Conservation (phyloP, 2,888 invertebrate species). For the Heteromyza rotundicornis region DNA sequence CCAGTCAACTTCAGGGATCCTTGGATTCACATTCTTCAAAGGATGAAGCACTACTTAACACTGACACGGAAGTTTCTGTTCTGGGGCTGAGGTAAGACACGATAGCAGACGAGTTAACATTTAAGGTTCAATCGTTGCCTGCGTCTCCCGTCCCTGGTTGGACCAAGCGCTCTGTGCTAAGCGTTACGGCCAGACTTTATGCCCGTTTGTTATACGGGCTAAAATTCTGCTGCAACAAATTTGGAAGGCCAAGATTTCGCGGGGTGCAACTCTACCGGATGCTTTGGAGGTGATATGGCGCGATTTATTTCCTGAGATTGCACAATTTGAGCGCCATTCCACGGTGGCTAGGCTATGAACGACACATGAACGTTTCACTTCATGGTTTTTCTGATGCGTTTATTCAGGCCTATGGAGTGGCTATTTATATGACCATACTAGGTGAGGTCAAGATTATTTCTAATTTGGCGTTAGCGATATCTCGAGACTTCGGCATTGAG, state of each 20-base stretch:
- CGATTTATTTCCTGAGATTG: not conserved
- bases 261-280: constrained; percentile 1
- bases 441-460: too few species aligned
- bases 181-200: constrained; percentile 24
- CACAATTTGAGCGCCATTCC: constrained; percentile 1
- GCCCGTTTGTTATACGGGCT: too few species aligned
- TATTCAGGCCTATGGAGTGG: too few species aligned
- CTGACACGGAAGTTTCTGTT: not conserved
- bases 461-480: too few species aligned
- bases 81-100: constrained; percentile 6
- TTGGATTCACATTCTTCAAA: not conserved
- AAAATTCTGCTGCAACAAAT: constrained; percentile 27
- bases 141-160: not conserved
- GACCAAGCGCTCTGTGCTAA: constrained; percentile 20
- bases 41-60: not conserved
- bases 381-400: too few species aligned
- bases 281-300: not conserved
- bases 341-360: too few species aligned
- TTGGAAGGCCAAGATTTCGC: constrained; percentile 10
- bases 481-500: too few species aligned
- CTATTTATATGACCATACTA: too few species aligned
- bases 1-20: not conserved
- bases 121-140: constrained; percentile 4
- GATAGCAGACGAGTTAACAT: constrained; percentile 1
- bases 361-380: too few species aligned